Percentiles rank a stretch among this genome's conserved stretches.
Evolutionary conservation across 2,113 vertebrate species (phyloP).

Genomic region (Pelobates fuscus): DNA sequence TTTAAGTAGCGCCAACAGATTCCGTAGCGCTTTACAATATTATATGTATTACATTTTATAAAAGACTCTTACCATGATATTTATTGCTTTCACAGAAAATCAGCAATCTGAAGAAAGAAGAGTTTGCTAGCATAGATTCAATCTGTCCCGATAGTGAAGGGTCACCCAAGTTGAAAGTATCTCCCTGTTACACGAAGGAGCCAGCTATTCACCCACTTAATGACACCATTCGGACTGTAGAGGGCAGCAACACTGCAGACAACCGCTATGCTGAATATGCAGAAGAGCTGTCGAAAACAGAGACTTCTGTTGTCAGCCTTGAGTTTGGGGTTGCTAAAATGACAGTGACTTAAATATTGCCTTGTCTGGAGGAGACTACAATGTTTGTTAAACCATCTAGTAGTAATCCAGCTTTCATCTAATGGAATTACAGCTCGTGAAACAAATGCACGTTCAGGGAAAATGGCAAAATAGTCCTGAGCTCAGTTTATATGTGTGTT

Average conservation of each 20-base stretch:
- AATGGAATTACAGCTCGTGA: background rate
- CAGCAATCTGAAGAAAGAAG: slow-evolving; percentile 66
- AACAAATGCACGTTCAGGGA: background rate
- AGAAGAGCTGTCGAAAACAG: slow-evolving; percentile 80
- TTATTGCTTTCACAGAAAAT: slow-evolving; percentile 74
- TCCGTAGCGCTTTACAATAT: too few relatives aligned
- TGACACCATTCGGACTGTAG: slow-evolving; percentile 81
- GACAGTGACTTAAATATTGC: slow-evolving; percentile 73
- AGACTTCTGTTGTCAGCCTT: slow-evolving; percentile 87
- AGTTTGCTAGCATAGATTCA: slow-evolving; percentile 57
- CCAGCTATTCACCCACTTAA: slow-evolving; percentile 65
- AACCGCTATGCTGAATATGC: slow-evolving; percentile 84
- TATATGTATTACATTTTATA: too few relatives aligned
- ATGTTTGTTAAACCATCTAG: background rate
- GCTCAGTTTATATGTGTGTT: too few relatives aligned
- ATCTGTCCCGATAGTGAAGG: slow-evolving; percentile 61
- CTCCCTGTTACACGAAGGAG: slow-evolving; percentile 78
- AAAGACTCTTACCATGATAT: too few relatives aligned
- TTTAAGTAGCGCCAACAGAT: too few relatives aligned
- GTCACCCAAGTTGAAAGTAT: slow-evolving; percentile 72
- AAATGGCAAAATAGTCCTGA: background rate
- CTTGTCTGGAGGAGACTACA: slow-evolving; percentile 38
- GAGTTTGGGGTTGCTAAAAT: slow-evolving; percentile 94
- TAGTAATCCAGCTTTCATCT: background rate
- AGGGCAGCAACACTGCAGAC: slow-evolving; percentile 88